Evolutionary conservation across 1,140 invertebrate genomes (phyloP).

Genomic region (Tachypleus tridentatus): DNA sequence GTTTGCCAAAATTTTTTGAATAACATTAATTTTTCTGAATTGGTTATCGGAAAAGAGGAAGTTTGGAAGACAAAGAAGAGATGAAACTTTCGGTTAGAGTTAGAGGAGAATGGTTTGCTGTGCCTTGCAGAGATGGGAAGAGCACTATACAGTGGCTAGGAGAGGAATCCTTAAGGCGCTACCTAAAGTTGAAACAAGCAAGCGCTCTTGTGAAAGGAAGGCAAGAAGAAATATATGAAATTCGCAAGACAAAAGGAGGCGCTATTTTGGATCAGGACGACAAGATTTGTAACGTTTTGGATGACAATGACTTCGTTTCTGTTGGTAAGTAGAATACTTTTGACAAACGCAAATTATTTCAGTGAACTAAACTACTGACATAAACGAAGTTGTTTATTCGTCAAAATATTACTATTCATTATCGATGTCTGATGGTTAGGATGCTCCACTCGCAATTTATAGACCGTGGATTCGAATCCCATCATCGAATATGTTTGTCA

Average conservation of each 20-base stretch:
- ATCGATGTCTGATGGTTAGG: too few relatives aligned
- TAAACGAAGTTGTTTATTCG: too few relatives aligned
- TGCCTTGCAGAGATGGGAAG: slow-evolving; percentile 44
- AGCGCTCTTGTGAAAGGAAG: slow-evolving; percentile 19
- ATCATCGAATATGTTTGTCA: too few relatives aligned
- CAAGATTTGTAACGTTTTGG: slow-evolving; percentile 42
- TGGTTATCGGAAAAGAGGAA: too few relatives aligned
- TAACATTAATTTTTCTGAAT: too few relatives aligned
- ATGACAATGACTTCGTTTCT: slow-evolving; percentile 52
- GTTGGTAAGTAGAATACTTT: slow-evolving; percentile 38
- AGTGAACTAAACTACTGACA: too few relatives aligned
- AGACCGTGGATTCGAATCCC: too few relatives aligned
- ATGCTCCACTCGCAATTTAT: too few relatives aligned
- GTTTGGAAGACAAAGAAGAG: too few relatives aligned
- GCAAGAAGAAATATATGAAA: slow-evolving; percentile 39
- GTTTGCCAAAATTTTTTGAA: too few relatives aligned
- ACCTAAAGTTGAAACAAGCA: slow-evolving; percentile 33
- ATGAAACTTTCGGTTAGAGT: slow-evolving; percentile 52
- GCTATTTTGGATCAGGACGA: slow-evolving; percentile 49
- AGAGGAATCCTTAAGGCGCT: slow-evolving; percentile 43
- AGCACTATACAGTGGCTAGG: slow-evolving; percentile 42
- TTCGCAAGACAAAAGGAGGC: slow-evolving; percentile 47
- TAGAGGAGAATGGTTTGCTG: slow-evolving; percentile 49
- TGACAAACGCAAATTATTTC: too few relatives aligned
- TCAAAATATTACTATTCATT: too few relatives aligned